These are phyloP conservation scores for Dasyprocta punctata DNA, from an alignment of 2,113 vertebrate species.

Conservation along the genomic window DNA sequence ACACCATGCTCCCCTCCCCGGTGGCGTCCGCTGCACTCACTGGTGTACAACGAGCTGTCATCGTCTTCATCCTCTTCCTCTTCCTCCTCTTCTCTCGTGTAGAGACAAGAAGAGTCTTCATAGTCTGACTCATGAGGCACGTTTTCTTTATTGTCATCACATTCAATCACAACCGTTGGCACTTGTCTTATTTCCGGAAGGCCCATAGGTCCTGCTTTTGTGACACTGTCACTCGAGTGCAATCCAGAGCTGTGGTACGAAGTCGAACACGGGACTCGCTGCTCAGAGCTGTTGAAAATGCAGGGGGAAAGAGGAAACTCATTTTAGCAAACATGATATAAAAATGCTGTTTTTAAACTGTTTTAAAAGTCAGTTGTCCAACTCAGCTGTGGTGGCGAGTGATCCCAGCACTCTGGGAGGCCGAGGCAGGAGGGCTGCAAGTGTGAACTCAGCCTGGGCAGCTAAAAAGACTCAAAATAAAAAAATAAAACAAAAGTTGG, in stretches of 20 bases:
- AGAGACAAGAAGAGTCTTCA: slow-evolving; percentile 96
- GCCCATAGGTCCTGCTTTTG: slow-evolving; percentile 89
- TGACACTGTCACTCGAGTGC: slow-evolving; percentile 88
- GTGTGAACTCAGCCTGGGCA: not conserved
- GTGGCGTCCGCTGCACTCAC: slow-evolving; percentile 80
- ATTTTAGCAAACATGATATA: not conserved
- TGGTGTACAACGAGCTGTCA: slow-evolving; percentile 92
- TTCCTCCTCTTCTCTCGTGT: slow-evolving; percentile 94
- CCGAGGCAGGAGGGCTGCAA: not conserved
- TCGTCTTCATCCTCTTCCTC: slow-evolving; percentile 95
- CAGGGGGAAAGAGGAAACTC: slow-evolving; percentile 8
- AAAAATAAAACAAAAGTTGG: not conserved
- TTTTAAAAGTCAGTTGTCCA: not conserved
- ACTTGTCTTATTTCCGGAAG: slow-evolving; percentile 95
- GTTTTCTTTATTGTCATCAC: slow-evolving; percentile 99
- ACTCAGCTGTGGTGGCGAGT: not conserved
- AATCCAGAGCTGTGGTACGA: slow-evolving; percentile 91
- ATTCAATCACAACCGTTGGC: slow-evolving; percentile 96
- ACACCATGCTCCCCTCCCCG: fast-evolving
- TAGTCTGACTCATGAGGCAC: slow-evolving; percentile 96
- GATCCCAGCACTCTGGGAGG: not conserved
- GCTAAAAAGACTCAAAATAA: not conserved
- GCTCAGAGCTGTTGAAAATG: slow-evolving; percentile 77
- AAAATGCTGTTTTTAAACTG: not conserved
- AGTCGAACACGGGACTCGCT: slow-evolving; percentile 77